Evolutionary conservation across 2,888 invertebrate genomes (phyloP), one percentile per base, ranked within the genome.

Genomic region (Aporophyla nigra): DNA sequence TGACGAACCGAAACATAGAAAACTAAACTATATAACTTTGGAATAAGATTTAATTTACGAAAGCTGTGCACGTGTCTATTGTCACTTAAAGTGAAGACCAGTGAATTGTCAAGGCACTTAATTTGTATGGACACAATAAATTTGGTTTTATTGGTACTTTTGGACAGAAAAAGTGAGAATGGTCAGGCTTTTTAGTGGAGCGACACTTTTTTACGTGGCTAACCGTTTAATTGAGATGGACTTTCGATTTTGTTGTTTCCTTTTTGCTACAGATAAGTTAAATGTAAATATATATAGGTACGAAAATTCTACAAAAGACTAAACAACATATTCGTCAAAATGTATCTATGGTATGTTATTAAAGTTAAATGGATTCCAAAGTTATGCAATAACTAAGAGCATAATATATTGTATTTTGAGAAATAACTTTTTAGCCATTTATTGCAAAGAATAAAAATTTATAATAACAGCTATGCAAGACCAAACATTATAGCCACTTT

Each of bases 121-220:
- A 93, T 91, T 82, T 91, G 90, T 91, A 92, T 93, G 93, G 93
- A 93, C 93, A 90, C 89, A 90, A 96, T 96, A 96, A 96, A 96
- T 96, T 93, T 84, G 86, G 82, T 95, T 96, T 96, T 96, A 96
- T 95, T 92, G 87, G 93, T 91, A 87, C 85, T 84, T 88, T 90
- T 90, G 87, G 67, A 78, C 74, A 71, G 40, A 93, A 93, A 91
- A 89, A 90, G 82, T 88, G 84, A 66, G 62, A 91, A 90, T 91
- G 92, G 92, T 90, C 92, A 93, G 86, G 76, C 90, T 90, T 90
- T 90, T 90, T 87, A 90, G 86, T 88, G 85, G 84, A 79, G 87
- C 83, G 82, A 91, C 90, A 90, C 76, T 82, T 86, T 87, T 88
- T 90, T 88, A 86, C 14, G 71, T 76, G 62, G 27, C 58, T 63